Conservation (phyloP, 2,888 invertebrate genomes). For the Calliphora vomitoria region DNA sequence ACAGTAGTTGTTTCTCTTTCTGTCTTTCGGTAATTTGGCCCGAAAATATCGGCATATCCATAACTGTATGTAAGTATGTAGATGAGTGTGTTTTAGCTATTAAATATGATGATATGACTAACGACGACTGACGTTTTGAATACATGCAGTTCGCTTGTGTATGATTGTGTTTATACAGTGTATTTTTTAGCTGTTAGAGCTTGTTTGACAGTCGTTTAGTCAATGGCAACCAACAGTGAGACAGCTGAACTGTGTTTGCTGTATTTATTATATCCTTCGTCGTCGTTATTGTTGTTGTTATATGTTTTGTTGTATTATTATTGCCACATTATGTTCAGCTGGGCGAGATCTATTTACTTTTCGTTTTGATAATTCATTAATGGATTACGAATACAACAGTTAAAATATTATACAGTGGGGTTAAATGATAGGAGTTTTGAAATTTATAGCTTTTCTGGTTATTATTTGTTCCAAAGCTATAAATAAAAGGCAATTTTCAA, state of each 20-base stretch:
- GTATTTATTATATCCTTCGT: slow-evolving; percentile 67
- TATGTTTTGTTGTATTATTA: slow-evolving; percentile 9
- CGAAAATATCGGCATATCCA: slow-evolving; percentile 30
- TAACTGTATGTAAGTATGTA: slow-evolving; percentile 15
- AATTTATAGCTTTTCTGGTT: no score
- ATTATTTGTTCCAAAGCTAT: no score
- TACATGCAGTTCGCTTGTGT: slow-evolving; percentile 25
- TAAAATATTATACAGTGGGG: slow-evolving; percentile 63
- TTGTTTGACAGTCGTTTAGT: slow-evolving; percentile 73
- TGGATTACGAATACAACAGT: slow-evolving; percentile 75
- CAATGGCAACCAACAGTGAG: slow-evolving; percentile 68
- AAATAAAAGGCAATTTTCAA: no score
- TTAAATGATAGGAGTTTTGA: neutral
- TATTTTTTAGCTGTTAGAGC: slow-evolving; percentile 44
- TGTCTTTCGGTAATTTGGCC: neutral
- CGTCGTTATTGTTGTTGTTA: slow-evolving; percentile 49
- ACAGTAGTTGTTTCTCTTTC: slow-evolving; percentile 21
- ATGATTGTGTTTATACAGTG: slow-evolving; percentile 18
- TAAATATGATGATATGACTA: slow-evolving; percentile 74
- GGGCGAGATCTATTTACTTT: slow-evolving; percentile 76
- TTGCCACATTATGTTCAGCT: slow-evolving; percentile 74
- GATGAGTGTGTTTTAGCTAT: slow-evolving; percentile 53
- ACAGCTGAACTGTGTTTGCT: slow-evolving; percentile 64
- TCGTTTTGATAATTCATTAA: slow-evolving; percentile 77
- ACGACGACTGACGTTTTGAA: slow-evolving; percentile 69